phyloP scores from a whole-genome alignment of 2,113 vertebrate species.

The Pithys albifrons region DNA sequence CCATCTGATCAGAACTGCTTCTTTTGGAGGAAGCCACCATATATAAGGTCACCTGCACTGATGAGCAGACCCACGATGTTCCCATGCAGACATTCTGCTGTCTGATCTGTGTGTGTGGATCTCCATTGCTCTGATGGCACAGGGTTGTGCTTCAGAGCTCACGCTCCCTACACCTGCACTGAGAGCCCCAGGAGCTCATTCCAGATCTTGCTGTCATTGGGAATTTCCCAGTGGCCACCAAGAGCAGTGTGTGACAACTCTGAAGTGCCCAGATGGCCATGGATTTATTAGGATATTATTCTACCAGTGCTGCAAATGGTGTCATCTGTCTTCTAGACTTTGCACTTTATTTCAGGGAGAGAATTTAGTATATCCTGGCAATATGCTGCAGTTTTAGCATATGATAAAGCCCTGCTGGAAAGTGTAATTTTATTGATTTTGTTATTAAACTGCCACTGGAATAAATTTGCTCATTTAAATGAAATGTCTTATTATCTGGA shows the following conservation, averaged over 20 bases:
- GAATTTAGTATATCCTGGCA: conserved; percentile 31
- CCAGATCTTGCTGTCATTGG: background rate
- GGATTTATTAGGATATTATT: conserved; percentile 56
- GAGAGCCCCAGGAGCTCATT: background rate
- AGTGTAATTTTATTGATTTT: conserved; percentile 65
- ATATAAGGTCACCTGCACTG: background rate
- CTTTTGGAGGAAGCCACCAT: background rate
- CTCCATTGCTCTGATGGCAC: background rate
- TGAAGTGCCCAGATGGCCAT: background rate
- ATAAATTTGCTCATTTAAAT: conserved; percentile 70
- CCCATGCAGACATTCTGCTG: fast-evolving
- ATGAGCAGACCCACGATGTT: fast-evolving
- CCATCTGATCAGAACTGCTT: fast-evolving
- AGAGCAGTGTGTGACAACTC: background rate
- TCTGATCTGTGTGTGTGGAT: background rate
- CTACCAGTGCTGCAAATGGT: conserved; percentile 8
- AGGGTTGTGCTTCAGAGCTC: background rate
- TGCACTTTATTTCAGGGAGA: conserved; percentile 48
- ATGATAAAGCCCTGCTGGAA: conserved; percentile 62
- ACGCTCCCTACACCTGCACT: fast-evolving
- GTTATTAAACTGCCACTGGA: conserved; percentile 58
- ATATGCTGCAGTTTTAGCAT: conserved; percentile 45
- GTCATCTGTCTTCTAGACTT: conserved; percentile 64
- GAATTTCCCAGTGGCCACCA: background rate
- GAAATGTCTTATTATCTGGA: conserved; percentile 57